Evolutionary conservation across 1,140 invertebrate genomes (phyloP), one percentile per base, ranked within the genome.

Genomic region (Drosophila virilis): DNA sequence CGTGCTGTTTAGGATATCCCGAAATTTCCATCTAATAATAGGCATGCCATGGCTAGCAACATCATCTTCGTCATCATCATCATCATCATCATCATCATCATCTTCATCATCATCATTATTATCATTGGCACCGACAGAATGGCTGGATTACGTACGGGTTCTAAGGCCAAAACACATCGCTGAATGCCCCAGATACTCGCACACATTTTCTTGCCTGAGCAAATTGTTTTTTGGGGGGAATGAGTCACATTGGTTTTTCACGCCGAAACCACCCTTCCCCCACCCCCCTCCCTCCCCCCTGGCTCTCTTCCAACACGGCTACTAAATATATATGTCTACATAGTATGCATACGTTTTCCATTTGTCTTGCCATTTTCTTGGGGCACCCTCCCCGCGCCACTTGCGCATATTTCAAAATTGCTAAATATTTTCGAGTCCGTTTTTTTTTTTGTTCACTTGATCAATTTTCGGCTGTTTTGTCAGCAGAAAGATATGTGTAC

Each of bases 161-260:
- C 69, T 72, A 72, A 66, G 69, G 57, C 71, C 66, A 61, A 50
- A 55, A 42, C 71, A 37, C 7, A 33, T 28, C 57, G 40, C 50
- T 43, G 28, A 61, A 50, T 69, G 71, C 65, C 71, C 71, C 65
- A 74, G 65, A 74, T 74, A 74, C 70, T 73, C 38, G 48, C 70
- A 73, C 38, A 45, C n/a, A 37, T 57, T 15, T 66, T 52, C n/a
- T 45, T 51, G 40, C 33, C 40, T 15, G 46, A 38, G 22, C 42
- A 5, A 12, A 33, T 3, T 17, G 17, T 33, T n/a, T 42, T n/a
- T 12, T 17, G 52, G 62, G 69, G 28, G 38, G 46, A 35, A 74
- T 74, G 71, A 74, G 65, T 74, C 71, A 74, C 12, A 33, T 48
- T 58, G 43, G 64, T 15, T 35, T 48, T 28, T 37, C 48, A 37